Evolutionary conservation across 2,113 vertebrate species (phyloP).

Genomic region (Coptodon rendalli): DNA sequence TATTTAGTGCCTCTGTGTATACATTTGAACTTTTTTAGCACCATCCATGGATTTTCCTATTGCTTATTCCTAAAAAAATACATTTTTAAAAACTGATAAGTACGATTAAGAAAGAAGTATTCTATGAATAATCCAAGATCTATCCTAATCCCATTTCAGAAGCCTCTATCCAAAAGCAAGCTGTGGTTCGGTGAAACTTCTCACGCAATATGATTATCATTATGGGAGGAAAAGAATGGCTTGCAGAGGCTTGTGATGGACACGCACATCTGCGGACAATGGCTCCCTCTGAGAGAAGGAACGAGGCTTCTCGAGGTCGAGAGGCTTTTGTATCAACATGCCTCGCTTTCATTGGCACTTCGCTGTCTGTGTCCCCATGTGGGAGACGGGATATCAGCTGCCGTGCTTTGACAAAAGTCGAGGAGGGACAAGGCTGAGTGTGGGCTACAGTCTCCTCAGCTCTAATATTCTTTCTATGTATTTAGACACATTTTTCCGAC

Average conservation of each 20-base stretch:
- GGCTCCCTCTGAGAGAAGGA: not conserved
- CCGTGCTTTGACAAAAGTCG: not conserved
- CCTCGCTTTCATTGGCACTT: not conserved
- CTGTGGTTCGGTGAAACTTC: not conserved
- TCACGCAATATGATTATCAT: not conserved
- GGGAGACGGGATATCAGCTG: not conserved
- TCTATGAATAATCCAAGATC: not conserved
- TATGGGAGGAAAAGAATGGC: not conserved
- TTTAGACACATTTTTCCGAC: not conserved
- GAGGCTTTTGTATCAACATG: slow-evolving; percentile 2
- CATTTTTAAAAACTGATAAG: not conserved
- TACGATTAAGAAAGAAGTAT: not conserved
- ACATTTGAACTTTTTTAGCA: not conserved
- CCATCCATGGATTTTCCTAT: not conserved
- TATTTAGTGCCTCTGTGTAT: not conserved
- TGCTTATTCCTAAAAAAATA: not conserved
- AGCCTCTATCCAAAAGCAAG: not conserved
- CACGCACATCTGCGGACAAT: not conserved
- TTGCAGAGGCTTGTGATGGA: not conserved
- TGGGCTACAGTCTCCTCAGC: not conserved
- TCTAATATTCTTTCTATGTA: not conserved
- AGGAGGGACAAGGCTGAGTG: not conserved
- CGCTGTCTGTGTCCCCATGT: not conserved
- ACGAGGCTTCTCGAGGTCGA: not conserved
- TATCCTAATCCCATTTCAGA: not conserved